These are phyloP conservation scores for Etheostoma perlongum DNA, from an alignment of 2,797 vertebrate genomes.

Conservation along the genomic window DNA sequence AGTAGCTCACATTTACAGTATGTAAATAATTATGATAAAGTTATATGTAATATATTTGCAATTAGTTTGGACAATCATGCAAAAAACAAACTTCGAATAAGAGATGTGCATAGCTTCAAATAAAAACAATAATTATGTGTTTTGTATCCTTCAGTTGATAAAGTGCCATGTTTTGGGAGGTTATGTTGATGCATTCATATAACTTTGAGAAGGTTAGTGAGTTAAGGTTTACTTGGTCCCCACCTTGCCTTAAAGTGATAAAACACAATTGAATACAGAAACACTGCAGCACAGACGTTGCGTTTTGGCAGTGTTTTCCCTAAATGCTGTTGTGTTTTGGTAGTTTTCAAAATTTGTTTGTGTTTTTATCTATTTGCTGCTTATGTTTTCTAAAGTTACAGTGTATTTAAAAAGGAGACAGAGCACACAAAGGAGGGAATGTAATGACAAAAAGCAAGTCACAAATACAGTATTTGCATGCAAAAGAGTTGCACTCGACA, in stretches of 20 bases:
- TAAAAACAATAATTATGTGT: constrained; percentile 41
- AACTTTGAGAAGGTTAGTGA: too few species aligned
- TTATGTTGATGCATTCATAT: neutral
- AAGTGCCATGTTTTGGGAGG: neutral
- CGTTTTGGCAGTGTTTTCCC: neutral
- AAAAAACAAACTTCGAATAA: constrained; percentile 43
- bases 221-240: too few species aligned
- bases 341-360: neutral
- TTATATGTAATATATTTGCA: constrained; percentile 67
- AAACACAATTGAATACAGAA: neutral
- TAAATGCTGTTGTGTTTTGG: neutral
- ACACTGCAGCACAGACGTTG: neutral
- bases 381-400: neutral
- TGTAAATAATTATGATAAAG: constrained; percentile 49
- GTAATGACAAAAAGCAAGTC: too few species aligned
- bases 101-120: constrained; percentile 51
- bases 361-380: neutral
- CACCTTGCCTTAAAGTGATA: neutral
- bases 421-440: neutral
- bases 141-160: constrained; percentile 39
- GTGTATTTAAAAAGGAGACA: neutral
- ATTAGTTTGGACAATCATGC: constrained; percentile 68
- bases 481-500: constrained; percentile 55
- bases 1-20: constrained; percentile 25
- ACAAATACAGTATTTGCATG: neutral